These are phyloP conservation scores for Campoplex capitator DNA, from an alignment of 2,888 invertebrate genomes.

Conservation along the genomic window DNA sequence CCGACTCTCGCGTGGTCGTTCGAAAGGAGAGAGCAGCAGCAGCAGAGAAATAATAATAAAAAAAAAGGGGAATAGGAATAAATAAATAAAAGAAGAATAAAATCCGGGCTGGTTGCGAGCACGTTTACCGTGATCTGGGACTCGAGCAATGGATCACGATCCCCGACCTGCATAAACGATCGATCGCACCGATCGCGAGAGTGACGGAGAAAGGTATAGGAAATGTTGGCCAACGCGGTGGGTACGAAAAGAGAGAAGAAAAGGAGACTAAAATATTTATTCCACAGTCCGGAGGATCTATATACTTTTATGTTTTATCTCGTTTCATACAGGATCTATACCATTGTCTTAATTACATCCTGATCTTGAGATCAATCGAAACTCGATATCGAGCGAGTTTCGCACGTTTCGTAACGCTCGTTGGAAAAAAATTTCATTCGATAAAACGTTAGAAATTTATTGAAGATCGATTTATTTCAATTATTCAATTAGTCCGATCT, in stretches of 20 bases:
- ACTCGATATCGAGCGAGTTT: constrained; percentile 35
- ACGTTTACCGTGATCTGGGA: constrained; percentile 67
- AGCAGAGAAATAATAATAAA: neutral
- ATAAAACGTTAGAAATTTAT: neutral
- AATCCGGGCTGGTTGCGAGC: constrained; percentile 45
- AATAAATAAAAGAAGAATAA: constrained; percentile 40
- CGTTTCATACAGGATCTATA: constrained; percentile 8
- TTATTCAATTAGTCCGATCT: neutral
- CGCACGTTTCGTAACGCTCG: constrained; percentile 37
- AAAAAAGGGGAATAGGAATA: constrained; percentile 11
- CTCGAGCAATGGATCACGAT: constrained; percentile 68
- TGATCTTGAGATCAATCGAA: constrained; percentile 59
- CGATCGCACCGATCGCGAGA: constrained; percentile 46
- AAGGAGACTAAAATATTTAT: neutral
- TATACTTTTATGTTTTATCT: neutral
- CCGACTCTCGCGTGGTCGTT: constrained; percentile 1
- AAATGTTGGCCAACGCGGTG: constrained; percentile 36
- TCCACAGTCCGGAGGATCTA: neutral
- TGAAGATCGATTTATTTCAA: neutral
- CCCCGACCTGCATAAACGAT: constrained; percentile 68
- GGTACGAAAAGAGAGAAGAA: constrained; percentile 27
- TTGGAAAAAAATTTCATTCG: constrained; percentile 17
- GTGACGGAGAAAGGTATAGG: constrained; percentile 42
- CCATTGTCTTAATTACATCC: constrained; percentile 70
- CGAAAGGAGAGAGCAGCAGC: constrained; percentile 12